Conservation (phyloP, 2,113 vertebrate genomes). For the Aviceda subcristata region DNA sequence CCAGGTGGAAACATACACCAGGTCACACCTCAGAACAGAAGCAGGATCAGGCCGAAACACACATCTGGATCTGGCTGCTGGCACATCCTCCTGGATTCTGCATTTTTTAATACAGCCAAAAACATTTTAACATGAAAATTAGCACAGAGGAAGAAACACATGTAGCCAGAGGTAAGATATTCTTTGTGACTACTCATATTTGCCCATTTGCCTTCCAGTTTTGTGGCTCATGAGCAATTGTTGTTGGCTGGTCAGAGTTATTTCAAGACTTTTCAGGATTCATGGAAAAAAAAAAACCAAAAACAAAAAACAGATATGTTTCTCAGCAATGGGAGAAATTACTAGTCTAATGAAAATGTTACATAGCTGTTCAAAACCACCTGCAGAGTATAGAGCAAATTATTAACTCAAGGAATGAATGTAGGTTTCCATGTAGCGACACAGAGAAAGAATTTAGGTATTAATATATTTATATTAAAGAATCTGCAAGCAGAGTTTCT, state of each 20-base stretch:
- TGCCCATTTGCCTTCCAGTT: background rate
- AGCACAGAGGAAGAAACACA: background rate
- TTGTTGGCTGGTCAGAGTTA: background rate
- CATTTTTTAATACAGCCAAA: background rate
- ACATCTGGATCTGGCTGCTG: background rate
- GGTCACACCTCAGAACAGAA: background rate
- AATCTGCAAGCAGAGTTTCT: background rate
- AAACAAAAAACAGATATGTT: background rate
- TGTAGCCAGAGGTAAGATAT: background rate
- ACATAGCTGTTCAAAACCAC: background rate
- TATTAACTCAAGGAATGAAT: background rate
- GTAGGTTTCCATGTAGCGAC: background rate
- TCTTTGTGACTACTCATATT: background rate
- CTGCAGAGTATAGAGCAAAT: background rate
- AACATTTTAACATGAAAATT: background rate
- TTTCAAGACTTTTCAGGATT: background rate
- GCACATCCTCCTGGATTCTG: background rate
- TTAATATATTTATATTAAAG: background rate
- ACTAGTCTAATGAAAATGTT: background rate
- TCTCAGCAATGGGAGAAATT: background rate
- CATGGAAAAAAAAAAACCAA: background rate
- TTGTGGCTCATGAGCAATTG: background rate
- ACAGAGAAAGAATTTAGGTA: background rate
- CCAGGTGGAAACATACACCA: background rate
- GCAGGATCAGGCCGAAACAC: background rate